Base-by-base conservation (phyloP, 92 coral and sea anemone species). In the Porites divaricata region DNA sequence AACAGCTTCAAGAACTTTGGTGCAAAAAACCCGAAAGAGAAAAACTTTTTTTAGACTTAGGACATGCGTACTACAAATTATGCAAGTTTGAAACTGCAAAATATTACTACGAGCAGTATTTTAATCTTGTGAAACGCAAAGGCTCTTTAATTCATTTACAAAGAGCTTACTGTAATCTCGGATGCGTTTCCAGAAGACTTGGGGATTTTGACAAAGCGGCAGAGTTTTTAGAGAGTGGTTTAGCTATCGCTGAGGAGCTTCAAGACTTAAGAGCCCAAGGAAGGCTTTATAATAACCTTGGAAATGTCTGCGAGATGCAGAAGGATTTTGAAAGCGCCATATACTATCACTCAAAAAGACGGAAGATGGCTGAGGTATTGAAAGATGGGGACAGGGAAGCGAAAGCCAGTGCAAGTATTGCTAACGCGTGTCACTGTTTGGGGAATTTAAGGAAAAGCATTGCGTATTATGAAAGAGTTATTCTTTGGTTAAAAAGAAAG, bases 271-370 rank as follows among this genome's bases (percentile, higher is more conserved):
- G 68, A 63, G 88, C 92, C 12, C 95, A 89, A 76, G 98, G 91
- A 59, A 80, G 98, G 28, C 79, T 95, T 35, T 78, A 91, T 73
- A 95, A 96, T 70, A 95, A 96, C 73, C 66, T 96, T 76, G 99
- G 96, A 63, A 96, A 96, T 74, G 92, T 95, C 69, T 96, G 86
- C 78, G 99, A 96, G 76, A 89, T 92, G 95, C 89, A 83, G 28
- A 90, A 88, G 84, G 95, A 96, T 71, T 90, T 88, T 74, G 93
- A 96, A 68, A 85, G 92, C 51, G 96, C 96, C 12, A 92, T 95
- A 45, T 91, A 91, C 72, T 94, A 87, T 63, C 96, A 96, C 25
- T 87, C 90, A 25, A 81, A 92, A 71, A 90, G 99, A 19, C 72
- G 92, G 23, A 86, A 87, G 67, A 71, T 93, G 16, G 96, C 98